These are phyloP conservation scores for Protula sp. DNA, from an alignment of 2,888 invertebrate genomes.

Conservation along the genomic window DNA sequence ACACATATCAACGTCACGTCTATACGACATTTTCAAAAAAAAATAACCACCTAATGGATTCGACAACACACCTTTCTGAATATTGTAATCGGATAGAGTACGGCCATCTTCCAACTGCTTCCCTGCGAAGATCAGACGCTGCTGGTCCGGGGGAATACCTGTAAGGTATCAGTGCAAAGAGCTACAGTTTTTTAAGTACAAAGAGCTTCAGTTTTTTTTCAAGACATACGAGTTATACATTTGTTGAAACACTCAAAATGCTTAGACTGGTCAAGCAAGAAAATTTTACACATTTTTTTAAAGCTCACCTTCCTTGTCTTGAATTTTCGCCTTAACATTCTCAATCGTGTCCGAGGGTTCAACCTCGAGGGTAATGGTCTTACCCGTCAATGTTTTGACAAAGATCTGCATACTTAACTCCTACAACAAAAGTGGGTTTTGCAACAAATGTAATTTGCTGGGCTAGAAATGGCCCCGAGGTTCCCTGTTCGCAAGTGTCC, in stretches of 20 bases:
- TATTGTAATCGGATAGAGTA: constrained; percentile 88
- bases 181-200: too few relatives aligned
- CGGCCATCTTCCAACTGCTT: constrained; percentile 93
- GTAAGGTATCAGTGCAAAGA: too few relatives aligned
- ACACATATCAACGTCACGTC: too few relatives aligned
- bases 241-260: too few relatives aligned
- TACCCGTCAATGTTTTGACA: constrained; percentile 32
- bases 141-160: constrained; percentile 53
- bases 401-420: constrained; percentile 27
- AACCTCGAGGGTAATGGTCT: constrained; percentile 53
- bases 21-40: too few relatives aligned
- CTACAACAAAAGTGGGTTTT: too few relatives aligned
- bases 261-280: neutral
- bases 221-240: too few relatives aligned
- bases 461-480: too few relatives aligned
- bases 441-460: too few relatives aligned
- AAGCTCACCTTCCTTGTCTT: constrained; percentile 17
- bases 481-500: too few relatives aligned
- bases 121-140: constrained; percentile 69
- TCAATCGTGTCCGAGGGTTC: constrained; percentile 90
- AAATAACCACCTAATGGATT: too few relatives aligned
- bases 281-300: neutral
- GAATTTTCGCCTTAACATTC: constrained; percentile 71
- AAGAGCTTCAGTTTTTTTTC: too few relatives aligned
- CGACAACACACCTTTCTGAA: constrained; percentile 78